Evolutionary conservation across 2,113 vertebrate species (phyloP), one percentile per base, ranked within the genome.

Genomic region (Brachyistius frenatus): DNA sequence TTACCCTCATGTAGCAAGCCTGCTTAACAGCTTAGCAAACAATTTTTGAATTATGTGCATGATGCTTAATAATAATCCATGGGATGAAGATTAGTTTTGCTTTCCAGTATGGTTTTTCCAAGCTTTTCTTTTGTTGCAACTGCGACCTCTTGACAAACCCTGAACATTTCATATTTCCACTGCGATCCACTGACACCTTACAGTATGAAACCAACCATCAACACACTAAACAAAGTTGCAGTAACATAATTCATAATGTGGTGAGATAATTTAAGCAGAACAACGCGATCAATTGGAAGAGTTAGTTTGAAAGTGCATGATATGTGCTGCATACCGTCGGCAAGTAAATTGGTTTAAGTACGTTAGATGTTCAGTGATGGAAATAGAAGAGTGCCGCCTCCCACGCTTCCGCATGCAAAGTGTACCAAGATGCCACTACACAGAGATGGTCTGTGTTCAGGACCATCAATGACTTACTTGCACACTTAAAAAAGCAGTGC

Each of bases 301-400:
- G 35, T 31, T 35, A 4, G 46, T 67, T 16, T 6, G 36, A 41
- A 57, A 53, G 46, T 41, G 0, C 6, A 33, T 7, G 36, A 30
- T 10, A 16, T 68, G n/a, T 15, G 49, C 32, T 1, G 13, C 23
- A 30, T 33, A 15, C 7, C 36, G 31, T 16, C 3, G 16, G 16
- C n/a, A 58, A 32, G 16, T 23, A 31, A 32, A 39, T 7, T 47
- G 39, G 58, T 73, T 30, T 67, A 56, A 80, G 36, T 58, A 50
- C 6, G 66, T 31, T 71, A 46, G 55, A 54, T 31, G 32, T 53
- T 35, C 46, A 46, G 52, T 8, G 30, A 66, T 79, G 78, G 82
- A 90, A 86, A 81, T 77, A 81, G 80, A 79, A 83, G 56, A 30
- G n/a, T 66, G 61, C 11, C 81, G 76, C 86, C 83, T 72, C 89